Base-by-base conservation (phyloP, 2,888 invertebrate genomes). In the Polydrusus tereticollis region DNA sequence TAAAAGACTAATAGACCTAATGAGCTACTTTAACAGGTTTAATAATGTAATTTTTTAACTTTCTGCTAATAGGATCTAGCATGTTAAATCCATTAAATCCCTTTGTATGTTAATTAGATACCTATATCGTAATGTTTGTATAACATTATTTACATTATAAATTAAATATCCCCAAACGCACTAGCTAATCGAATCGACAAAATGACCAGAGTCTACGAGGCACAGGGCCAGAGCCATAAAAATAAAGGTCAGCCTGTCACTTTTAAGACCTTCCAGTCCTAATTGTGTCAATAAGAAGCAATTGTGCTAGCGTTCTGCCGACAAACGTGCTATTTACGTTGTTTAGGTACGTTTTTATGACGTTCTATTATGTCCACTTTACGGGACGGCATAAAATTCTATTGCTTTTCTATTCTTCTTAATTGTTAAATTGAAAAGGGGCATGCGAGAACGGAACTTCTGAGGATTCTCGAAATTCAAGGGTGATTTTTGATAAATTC, bases 251-350 rank as follows among this genome's bases (percentile, higher is more conserved):
- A 16, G 5, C 45, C 45, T 45, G 59, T 59, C 41, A 59, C 16
- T 62, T 47, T 62, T 47, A 62, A 47, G 47, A 33, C 62, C 52
- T 23, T 29, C 18, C 60, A 41, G 16, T 60, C 58, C 66, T 58
- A 58, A 58, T 67, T 67, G 58, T 58, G 21, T 45, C 66, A 67
- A 67, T 67, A 67, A 67, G 43, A 14, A 59, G 20, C 66, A 45
- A 58, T 67, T 67, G 66, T 67, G 57, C 33, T 36, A 16, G 33
- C n/a, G 26, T 41, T 26, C 14, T 14, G 66, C 66, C 66, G 66
- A 67, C 66, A 69, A 69, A 63, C 69, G 69, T 69, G 69, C 21
- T 69, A 52, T 69, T 69, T 69, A 69, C 69, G 55, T 63, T 69
- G 23, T 33, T 55, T 55, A 52, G 62, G 18, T 20, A 69, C 60